Evolutionary conservation across 2,797 vertebrate genomes (phyloP).

Genomic region (Anguilla megastoma): DNA sequence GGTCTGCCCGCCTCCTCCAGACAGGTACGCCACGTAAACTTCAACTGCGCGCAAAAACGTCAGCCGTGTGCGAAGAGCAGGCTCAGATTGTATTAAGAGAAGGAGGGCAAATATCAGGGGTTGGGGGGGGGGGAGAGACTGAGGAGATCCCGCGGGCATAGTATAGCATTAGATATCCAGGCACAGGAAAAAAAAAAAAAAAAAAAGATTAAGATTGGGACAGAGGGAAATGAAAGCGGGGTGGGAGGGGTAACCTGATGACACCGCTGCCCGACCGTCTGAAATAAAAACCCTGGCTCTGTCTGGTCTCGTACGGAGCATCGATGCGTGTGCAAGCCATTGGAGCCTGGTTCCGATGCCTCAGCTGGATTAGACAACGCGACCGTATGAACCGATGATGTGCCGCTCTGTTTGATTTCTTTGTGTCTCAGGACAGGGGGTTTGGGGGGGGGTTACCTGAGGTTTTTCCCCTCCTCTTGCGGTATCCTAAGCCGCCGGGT

Average conservation of each 20-base stretch:
- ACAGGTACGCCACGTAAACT: slow-evolving; percentile 10
- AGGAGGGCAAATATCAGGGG: slow-evolving; percentile 14
- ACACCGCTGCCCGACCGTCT: neutral
- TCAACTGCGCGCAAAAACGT: neutral
- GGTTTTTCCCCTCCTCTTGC: neutral
- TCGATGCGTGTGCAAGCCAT: neutral
- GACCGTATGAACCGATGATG: neutral
- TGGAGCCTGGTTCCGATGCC: neutral
- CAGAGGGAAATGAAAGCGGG: neutral
- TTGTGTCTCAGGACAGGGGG: neutral
- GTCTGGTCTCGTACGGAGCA: neutral
- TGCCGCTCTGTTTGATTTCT: neutral
- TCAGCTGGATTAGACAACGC: neutral
- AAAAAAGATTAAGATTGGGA: neutral
- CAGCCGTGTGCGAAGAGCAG: neutral
- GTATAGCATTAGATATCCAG: slow-evolving; percentile 1
- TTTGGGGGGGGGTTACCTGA: neutral
- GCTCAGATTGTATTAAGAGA: neutral
- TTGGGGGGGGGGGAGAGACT: neutral
- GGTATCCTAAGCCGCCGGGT: neutral
- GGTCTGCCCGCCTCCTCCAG: slow-evolving; percentile 20
- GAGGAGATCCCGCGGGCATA: slow-evolving; percentile 3
- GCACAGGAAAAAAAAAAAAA: neutral
- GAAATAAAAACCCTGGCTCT: neutral
- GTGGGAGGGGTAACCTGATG: neutral